Base-by-base conservation (phyloP, 2,797 vertebrate species). In the Melanogrammus aeglefinus region DNA sequence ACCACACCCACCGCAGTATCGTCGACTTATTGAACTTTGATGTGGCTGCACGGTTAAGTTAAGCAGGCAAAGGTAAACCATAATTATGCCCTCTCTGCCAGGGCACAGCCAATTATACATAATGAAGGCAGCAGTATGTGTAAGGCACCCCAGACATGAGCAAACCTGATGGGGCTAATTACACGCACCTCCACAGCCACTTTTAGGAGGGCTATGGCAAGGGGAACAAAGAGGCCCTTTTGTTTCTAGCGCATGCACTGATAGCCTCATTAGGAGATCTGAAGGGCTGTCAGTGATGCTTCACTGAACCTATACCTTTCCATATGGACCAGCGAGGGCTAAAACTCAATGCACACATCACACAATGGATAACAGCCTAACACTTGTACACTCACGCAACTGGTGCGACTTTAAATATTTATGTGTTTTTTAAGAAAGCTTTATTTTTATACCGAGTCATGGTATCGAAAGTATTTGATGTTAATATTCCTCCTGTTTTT, bases 81-180 rank as follows among this genome's bases (percentile, higher is more conserved):
- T 89, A 85, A 91, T 93, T 89, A 88, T 70, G 75, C 18, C 21
- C 75, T 75, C 77, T 81, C 78, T 82, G 73, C 73, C 79, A 80
- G 84, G 86, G 90, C 35, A 47, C 73, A 35, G 75, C 74, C 84
- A 81, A 87, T 91, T 90, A 76, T 72, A 78, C 74, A 81, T 91
- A 90, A 92, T 90, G 87, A 88, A 86, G 90, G 86, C 88, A 78
- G 74, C 87, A 90, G 84, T 92, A 92, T 88, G 88, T 90, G 82
- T 31, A 80, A 80, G 71, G 71, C 82, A 82, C 33, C 57, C 76
- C 47, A 85, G 87, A 89, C 77, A 83, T 81, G 83, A 86, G 87
- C 86, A 82, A 90, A 86, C 86, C 84, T 84, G 87, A 91, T 84
- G 79, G 86, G 76, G 84, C 79, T 90, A 91, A 93, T 93, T 91